Percentiles rank a stretch among this genome's conserved stretches.
These are phyloP conservation scores for Alexandromys fortis DNA, from an alignment of 2,113 vertebrate species.

Conservation along the genomic window DNA sequence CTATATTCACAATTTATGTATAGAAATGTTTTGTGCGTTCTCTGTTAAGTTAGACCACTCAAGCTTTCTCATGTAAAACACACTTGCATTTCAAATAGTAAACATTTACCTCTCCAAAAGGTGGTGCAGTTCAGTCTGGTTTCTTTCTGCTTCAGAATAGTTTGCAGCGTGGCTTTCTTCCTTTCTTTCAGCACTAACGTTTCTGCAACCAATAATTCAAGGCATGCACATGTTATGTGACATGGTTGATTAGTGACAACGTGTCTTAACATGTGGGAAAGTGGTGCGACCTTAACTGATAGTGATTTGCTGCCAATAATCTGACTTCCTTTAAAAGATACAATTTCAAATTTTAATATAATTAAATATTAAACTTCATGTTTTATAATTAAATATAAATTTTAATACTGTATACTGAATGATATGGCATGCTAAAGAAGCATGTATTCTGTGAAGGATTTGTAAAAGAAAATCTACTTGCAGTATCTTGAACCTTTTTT, in stretches of 20 bases:
- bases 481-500: not conserved
- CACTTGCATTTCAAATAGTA: not conserved
- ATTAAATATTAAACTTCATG: conserved; percentile 41
- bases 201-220: conserved; percentile 75
- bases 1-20: not conserved
- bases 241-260: conserved; percentile 11
- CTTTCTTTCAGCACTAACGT: conserved; percentile 57
- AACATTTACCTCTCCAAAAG: conserved; percentile 83
- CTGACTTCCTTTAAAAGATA: not conserved
- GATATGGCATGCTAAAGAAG: not conserved
- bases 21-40: not conserved
- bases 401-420: not conserved
- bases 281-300: conserved; percentile 13
- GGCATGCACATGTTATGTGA: conserved; percentile 36
- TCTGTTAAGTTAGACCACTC: not conserved
- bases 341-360: not conserved
- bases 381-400: conserved; percentile 46
- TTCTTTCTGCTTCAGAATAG: conserved; percentile 66
- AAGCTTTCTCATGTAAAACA: conserved; percentile 14
- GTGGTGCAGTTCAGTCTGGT: conserved; percentile 73
- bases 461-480: conserved; percentile 50
- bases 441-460: not conserved
- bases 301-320: not conserved
- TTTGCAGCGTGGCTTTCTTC: conserved; percentile 40
- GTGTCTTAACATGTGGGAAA: conserved; percentile 33